Percentiles rank a stretch among this genome's conserved stretches.
These are phyloP conservation scores for Macrophya annulata DNA, from an alignment of 2,888 invertebrate genomes.

Conservation along the genomic window DNA sequence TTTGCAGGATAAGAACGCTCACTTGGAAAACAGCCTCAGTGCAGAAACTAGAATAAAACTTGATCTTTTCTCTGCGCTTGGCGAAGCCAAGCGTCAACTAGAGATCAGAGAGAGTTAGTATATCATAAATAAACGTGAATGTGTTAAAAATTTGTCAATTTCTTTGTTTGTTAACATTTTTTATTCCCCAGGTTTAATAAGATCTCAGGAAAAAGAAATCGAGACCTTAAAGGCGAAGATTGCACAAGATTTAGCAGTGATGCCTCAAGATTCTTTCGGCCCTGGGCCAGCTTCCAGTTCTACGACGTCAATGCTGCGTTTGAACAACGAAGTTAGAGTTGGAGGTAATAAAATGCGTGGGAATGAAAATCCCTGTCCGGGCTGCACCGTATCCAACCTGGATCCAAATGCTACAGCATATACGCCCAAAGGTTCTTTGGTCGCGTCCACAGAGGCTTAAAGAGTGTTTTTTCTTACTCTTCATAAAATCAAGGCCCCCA, in stretches of 20 bases:
- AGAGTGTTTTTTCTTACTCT: conserved; percentile 53
- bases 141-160: not conserved
- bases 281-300: conserved; percentile 81
- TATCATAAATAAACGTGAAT: not conserved
- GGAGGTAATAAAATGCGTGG: conserved; percentile 75
- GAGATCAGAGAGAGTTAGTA: conserved; percentile 92
- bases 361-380: conserved; percentile 77
- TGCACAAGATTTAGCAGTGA: conserved; percentile 96
- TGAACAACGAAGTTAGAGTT: conserved; percentile 78
- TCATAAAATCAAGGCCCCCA: conserved; percentile 32
- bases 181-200: conserved; percentile 86
- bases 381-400: conserved; percentile 82
- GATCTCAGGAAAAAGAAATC: conserved; percentile 94
- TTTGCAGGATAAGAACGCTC: conserved; percentile 94
- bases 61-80: conserved; percentile 98
- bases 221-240: conserved; percentile 94
- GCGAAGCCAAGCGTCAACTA: conserved; percentile 95
- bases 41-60: conserved; percentile 99
- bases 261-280: conserved; percentile 88
- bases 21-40: conserved; percentile 95
- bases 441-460: conserved; percentile 83
- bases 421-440: conserved; percentile 89
- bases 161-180: conserved; percentile 35
- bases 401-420: conserved; percentile 96
- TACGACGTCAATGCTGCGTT: conserved; percentile 84